These are phyloP conservation scores for Zaprionus inermis DNA, from an alignment of 1,140 invertebrate species.

Conservation along the genomic window DNA sequence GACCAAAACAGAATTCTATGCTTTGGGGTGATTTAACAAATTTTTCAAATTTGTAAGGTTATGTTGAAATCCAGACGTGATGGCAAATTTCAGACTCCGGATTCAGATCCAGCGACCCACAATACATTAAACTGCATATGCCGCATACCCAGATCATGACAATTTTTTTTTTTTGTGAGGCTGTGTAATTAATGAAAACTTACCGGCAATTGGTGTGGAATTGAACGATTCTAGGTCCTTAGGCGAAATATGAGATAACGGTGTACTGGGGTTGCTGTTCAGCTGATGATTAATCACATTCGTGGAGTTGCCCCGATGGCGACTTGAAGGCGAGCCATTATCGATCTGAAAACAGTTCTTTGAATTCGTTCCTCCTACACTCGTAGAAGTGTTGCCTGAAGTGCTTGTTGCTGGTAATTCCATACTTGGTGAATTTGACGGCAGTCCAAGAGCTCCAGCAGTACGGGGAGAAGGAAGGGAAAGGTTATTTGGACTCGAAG, in stretches of 20 bases:
- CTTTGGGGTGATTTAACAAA: no score
- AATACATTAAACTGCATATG: no score
- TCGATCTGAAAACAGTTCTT: conserved; percentile 66
- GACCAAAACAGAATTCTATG: no score
- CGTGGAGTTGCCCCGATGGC: conserved; percentile 49
- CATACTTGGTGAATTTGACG: conserved; percentile 87
- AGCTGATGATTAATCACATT: conserved; percentile 60
- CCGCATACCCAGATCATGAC: no score
- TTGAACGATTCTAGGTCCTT: conserved; percentile 78
- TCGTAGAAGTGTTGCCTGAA: conserved; percentile 7
- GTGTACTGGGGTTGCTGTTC: conserved; percentile 89
- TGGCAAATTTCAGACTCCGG: no score
- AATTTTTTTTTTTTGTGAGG: no score
- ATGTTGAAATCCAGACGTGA: no score
- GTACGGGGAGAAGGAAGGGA: conserved; percentile 89
- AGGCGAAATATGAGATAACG: conserved; percentile 87
- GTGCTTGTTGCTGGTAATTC: conserved; percentile 43
- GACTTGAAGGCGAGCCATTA: conserved; percentile 61
- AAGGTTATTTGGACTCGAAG: conserved; percentile 89
- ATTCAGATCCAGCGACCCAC: no score
- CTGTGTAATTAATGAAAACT: conserved; percentile 2
- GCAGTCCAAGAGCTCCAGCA: conserved; percentile 85
- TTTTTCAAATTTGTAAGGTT: no score
- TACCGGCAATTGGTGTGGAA: conserved; percentile 43
- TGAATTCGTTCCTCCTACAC: conserved; percentile 10